These are phyloP conservation scores for Azemiops feae DNA, from an alignment of 2,113 vertebrate genomes.

Conservation along the genomic window DNA sequence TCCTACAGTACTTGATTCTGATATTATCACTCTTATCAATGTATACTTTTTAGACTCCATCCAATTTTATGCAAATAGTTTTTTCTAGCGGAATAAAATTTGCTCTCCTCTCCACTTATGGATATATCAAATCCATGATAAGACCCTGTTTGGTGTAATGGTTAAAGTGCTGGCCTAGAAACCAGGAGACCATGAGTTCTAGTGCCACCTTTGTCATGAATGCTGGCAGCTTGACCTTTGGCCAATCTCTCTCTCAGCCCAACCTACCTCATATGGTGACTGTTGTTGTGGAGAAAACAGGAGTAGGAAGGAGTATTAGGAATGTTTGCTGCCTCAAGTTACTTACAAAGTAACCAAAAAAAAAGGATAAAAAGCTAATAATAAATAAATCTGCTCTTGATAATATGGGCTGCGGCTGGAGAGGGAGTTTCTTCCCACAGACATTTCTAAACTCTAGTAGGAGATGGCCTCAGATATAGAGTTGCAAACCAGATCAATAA, in stretches of 20 bases:
- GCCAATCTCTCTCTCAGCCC: neutral
- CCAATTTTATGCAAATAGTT: neutral
- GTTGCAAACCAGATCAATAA: conserved; percentile 16
- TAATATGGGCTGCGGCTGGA: neutral
- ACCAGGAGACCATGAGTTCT: neutral
- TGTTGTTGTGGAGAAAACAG: neutral
- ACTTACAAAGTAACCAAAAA: neutral
- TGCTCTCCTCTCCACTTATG: neutral
- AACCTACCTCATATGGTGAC: neutral
- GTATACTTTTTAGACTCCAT: neutral
- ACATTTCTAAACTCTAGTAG: neutral
- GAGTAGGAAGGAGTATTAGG: neutral
- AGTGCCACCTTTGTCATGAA: neutral
- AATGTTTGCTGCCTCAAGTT: neutral
- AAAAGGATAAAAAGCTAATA: neutral
- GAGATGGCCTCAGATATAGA: neutral
- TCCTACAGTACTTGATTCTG: neutral
- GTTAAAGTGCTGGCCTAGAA: neutral
- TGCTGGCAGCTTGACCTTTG: neutral
- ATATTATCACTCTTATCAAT: neutral
- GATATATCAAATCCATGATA: neutral
- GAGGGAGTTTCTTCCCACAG: neutral
- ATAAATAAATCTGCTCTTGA: neutral
- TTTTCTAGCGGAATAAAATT: neutral
- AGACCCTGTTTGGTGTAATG: neutral